Conservation (phyloP, 2,888 invertebrate genomes). For the Phrixothrix hirtus region DNA sequence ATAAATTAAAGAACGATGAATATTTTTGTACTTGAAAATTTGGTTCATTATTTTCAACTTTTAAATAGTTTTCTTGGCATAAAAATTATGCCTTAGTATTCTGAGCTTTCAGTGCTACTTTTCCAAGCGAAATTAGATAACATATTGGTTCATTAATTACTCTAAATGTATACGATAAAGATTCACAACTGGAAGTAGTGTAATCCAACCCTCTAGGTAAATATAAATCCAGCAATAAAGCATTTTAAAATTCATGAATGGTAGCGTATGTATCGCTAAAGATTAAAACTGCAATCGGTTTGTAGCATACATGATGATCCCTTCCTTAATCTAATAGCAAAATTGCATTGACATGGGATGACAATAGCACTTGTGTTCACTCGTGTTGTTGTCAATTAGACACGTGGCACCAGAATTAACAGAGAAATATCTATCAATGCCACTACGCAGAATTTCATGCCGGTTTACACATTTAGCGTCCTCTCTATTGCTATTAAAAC, state of each 20-base stretch:
- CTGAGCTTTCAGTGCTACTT: no score
- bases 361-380: slow-evolving; percentile 42
- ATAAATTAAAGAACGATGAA: no score
- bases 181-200: slow-evolving; percentile 26
- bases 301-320: slow-evolving; percentile 41
- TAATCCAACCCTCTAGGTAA: slow-evolving; percentile 21
- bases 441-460: slow-evolving; percentile 14
- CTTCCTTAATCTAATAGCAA: slow-evolving; percentile 50
- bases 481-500: no score
- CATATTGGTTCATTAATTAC: no score
- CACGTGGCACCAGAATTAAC: slow-evolving; percentile 38
- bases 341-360: slow-evolving; percentile 47
- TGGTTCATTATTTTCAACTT: no score
- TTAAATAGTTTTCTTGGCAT: slow-evolving; percentile 1
- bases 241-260: slow-evolving; percentile 36
- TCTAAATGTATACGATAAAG: no score
- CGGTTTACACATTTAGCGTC: slow-evolving; percentile 1
- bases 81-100: no score
- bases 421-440: slow-evolving; percentile 19
- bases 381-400: slow-evolving; percentile 46
- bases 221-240: slow-evolving; percentile 19
- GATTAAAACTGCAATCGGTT: slow-evolving; percentile 39
- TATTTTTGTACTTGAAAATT: no score
- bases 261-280: slow-evolving; percentile 28
- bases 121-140: no score